phyloP scores from a whole-genome alignment of 2,113 vertebrate genomes.

The Dasyornis broadbenti region DNA sequence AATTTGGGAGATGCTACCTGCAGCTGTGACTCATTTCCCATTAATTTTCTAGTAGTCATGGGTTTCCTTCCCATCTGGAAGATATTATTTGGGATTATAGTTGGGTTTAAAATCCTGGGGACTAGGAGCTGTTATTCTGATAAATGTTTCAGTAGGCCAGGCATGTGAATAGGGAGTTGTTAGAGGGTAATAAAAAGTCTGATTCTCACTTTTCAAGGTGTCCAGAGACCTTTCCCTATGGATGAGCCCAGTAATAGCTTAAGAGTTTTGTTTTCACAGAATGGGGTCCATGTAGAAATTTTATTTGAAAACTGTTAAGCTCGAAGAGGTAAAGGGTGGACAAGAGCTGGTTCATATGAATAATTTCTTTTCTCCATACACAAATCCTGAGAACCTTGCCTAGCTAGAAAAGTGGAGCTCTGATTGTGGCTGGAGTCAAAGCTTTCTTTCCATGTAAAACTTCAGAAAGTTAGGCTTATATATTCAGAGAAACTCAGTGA shows the following conservation, averaged over 20 bases:
- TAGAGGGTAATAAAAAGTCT: not conserved
- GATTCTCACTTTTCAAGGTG: not conserved
- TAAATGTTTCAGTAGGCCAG: not conserved
- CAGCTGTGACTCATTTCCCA: conserved; percentile 6
- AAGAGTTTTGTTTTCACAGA: not conserved
- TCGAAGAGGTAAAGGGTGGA: not conserved
- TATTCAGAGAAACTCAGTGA: not conserved
- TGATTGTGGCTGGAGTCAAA: not conserved
- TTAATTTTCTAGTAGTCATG: conserved; percentile 5
- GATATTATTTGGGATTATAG: not conserved
- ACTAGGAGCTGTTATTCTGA: not conserved
- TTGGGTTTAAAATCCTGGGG: not conserved
- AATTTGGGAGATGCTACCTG: conserved; percentile 25
- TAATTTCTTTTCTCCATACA: not conserved
- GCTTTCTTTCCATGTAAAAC: not conserved
- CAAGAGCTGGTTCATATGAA: not conserved
- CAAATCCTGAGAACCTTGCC: not conserved
- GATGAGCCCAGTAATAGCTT: not conserved
- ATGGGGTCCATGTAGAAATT: not conserved
- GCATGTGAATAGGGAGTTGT: not conserved
- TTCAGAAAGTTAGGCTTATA: not conserved
- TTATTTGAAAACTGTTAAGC: not conserved
- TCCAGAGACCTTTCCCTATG: not conserved
- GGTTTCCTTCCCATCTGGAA: not conserved
- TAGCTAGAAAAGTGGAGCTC: not conserved